phyloP scores from a whole-genome alignment of 2,113 vertebrate genomes.

The Scortum barcoo region DNA sequence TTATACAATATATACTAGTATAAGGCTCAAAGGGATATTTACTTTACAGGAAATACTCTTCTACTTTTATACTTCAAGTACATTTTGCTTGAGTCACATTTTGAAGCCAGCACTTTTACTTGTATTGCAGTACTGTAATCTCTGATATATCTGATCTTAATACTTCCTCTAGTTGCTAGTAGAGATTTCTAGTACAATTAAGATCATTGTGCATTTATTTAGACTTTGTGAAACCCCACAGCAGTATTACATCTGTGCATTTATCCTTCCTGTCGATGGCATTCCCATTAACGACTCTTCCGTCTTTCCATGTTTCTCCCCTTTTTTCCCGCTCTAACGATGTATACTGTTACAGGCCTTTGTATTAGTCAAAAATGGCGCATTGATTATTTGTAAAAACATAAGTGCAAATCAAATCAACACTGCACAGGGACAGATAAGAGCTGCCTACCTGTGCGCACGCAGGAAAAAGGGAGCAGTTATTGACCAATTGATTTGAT shows the following conservation, averaged over 20 bases:
- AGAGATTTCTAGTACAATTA: not conserved
- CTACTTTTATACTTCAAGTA: not conserved
- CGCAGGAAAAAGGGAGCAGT: slow-evolving; percentile 75
- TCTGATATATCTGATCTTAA: not conserved
- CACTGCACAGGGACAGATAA: slow-evolving; percentile 67
- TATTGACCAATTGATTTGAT: slow-evolving; percentile 86
- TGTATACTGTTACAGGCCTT: slow-evolving; percentile 40
- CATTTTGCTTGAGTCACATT: not conserved
- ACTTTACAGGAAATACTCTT: not conserved
- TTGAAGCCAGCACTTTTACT: not conserved
- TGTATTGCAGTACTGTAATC: not conserved
- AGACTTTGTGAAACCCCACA: not conserved
- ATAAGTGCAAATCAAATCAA: slow-evolving; percentile 84
- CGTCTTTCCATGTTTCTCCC: slow-evolving; percentile 25
- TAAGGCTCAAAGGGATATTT: not conserved
- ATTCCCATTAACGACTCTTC: slow-evolving; percentile 34
- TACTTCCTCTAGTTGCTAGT: not conserved
- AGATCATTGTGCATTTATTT: slow-evolving; percentile 10
- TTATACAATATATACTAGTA: too few relatives aligned
- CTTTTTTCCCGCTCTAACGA: slow-evolving; percentile 23
- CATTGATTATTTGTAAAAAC: slow-evolving; percentile 87
- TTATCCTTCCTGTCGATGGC: slow-evolving; percentile 37
- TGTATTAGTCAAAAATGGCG: slow-evolving; percentile 78
- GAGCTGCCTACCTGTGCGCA: slow-evolving; percentile 72
- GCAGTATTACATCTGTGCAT: not conserved